Percentiles rank a stretch among this genome's conserved stretches.
Evolutionary conservation across 1,140 invertebrate species (phyloP).

Genomic region (Palaemon carinicauda): DNA sequence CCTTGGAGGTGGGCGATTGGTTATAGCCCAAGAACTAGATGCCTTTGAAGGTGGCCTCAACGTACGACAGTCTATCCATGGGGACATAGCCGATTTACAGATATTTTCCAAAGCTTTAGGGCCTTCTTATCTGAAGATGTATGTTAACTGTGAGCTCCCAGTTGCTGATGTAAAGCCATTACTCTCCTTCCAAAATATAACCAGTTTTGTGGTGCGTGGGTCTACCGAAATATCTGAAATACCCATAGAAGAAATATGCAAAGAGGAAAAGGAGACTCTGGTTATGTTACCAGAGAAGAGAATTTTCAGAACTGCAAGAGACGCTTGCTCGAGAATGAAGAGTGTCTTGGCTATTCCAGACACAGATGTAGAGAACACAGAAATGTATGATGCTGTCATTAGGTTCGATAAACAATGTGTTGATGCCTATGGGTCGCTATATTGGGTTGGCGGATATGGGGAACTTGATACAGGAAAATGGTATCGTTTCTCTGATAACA

Average conservation of each 20-base stretch:
- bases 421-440: conserved; percentile 2
- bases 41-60: not conserved
- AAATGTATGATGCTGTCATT: not conserved
- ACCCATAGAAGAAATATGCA: not conserved
- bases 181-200: not conserved
- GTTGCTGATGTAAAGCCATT: not conserved
- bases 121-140: not conserved
- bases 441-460: not conserved
- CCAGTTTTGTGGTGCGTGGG: not conserved
- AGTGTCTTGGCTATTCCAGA: not conserved
- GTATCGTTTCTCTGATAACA: not conserved
- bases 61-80: not conserved
- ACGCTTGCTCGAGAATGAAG: not conserved
- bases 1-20: conserved; percentile 10
- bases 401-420: not conserved
- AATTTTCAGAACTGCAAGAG: not conserved
- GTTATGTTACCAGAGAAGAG: conserved; percentile 3
- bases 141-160: not conserved
- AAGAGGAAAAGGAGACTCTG: not conserved
- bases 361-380: not conserved
- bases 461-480: not conserved
- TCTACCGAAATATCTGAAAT: not conserved
- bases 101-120: not conserved
- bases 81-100: not conserved
- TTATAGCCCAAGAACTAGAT: conserved; percentile 7